Evolutionary conservation across 2,113 vertebrate species (phyloP).

Genomic region (Desmodus rotundus): DNA sequence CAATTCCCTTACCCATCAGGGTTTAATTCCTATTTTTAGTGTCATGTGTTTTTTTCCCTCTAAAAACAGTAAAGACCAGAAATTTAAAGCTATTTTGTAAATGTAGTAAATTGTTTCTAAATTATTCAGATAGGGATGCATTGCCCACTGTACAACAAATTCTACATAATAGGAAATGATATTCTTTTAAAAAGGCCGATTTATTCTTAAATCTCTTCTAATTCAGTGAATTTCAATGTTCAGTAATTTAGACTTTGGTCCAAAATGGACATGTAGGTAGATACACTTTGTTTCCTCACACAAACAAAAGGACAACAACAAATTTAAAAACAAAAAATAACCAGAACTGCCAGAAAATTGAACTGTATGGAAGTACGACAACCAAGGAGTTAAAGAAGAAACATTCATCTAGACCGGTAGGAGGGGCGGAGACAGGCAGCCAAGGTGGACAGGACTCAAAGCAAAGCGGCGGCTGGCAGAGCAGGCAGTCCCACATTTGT

Average conservation of each 20-base stretch:
- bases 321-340: no score
- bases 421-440: no score
- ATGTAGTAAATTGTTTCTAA: conserved; percentile 5
- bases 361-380: no score
- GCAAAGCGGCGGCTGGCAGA: no score
- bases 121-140: background rate
- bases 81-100: conserved; percentile 9
- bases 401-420: no score
- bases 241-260: background rate
- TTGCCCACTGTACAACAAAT: background rate
- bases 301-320: no score
- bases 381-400: no score
- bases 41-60: background rate
- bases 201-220: background rate
- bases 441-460: no score
- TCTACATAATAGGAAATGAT: background rate
- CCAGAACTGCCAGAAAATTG: no score
- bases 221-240: background rate
- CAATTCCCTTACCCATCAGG: background rate
- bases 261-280: no score
- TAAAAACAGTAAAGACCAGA: background rate
- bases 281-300: no score
- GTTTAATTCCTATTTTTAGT: background rate
- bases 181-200: background rate
- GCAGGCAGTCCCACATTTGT: no score